These are phyloP conservation scores for Gymnocheta viridis DNA, from an alignment of 2,888 invertebrate genomes.

Conservation along the genomic window DNA sequence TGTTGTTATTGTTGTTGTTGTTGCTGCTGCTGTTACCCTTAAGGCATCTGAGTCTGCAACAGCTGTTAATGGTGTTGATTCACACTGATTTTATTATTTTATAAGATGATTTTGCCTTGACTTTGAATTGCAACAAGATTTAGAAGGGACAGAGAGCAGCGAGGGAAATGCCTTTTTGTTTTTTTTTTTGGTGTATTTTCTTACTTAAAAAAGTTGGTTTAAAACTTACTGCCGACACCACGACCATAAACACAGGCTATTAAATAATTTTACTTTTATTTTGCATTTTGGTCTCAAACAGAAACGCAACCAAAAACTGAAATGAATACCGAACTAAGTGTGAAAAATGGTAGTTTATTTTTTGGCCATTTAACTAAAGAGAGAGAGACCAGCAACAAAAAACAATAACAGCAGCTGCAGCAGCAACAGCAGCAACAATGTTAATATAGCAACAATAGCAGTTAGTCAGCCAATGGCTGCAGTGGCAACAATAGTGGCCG, in stretches of 20 bases:
- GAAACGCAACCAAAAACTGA: constrained; percentile 45
- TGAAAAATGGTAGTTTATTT: constrained; percentile 67
- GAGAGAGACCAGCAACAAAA: neutral
- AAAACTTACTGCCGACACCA: constrained; percentile 33
- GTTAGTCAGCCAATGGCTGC: constrained; percentile 37
- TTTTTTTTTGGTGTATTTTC: no score
- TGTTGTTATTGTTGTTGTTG: constrained; percentile 3
- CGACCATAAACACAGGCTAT: constrained; percentile 35
- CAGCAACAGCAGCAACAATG: constrained; percentile 13
- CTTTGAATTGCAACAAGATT: constrained; percentile 66
- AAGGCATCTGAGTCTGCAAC: constrained; percentile 53
- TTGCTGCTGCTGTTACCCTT: constrained; percentile 32
- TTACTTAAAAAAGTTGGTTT: constrained; percentile 8
- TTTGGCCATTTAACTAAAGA: constrained; percentile 55
- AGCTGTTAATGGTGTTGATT: constrained; percentile 65
- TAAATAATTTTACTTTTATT: constrained; percentile 37
- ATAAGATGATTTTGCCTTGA: constrained; percentile 71
- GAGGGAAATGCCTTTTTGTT: constrained; percentile 2
- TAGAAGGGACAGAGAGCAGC: neutral
- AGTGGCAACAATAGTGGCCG: constrained; percentile 13
- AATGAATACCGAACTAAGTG: constrained; percentile 44
- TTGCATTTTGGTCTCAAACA: constrained; percentile 50
- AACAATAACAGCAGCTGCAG: constrained; percentile 11
- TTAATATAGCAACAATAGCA: neutral
- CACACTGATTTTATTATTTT: constrained; percentile 69